Percentiles rank a stretch among this genome's conserved stretches.
These are phyloP conservation scores for Diabrotica undecimpunctata DNA, from an alignment of 1,140 invertebrate genomes.

Conservation along the genomic window DNA sequence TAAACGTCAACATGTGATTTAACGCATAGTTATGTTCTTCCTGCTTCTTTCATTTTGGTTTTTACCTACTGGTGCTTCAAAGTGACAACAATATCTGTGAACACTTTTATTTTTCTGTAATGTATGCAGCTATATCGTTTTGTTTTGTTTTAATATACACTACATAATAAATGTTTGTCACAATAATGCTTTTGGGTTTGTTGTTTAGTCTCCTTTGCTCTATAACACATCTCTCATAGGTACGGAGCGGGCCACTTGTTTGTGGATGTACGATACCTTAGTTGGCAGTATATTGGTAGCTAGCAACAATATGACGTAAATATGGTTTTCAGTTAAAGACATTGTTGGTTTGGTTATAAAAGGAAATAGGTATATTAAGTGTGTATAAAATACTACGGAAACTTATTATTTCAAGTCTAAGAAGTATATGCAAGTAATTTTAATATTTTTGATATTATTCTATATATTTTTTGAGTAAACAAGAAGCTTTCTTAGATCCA, in stretches of 20 bases:
- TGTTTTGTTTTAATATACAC: constrained; percentile 48
- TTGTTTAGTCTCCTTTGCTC: constrained; percentile 44
- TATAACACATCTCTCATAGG: constrained; percentile 32
- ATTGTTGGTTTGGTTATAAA: no score
- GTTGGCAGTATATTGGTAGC: background rate
- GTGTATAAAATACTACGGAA: no score
- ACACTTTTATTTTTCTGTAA: constrained; percentile 41
- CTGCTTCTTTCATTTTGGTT: constrained; percentile 6
- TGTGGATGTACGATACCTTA: background rate
- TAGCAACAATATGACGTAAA: background rate
- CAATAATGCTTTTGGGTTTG: constrained; percentile 50
- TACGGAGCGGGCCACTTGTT: constrained; percentile 5
- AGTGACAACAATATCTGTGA: constrained; percentile 6
- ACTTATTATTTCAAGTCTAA: no score
- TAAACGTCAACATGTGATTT: no score
- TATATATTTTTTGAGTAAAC: no score
- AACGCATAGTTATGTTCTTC: background rate
- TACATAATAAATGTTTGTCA: constrained; percentile 50
- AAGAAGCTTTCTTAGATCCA: no score
- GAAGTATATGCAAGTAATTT: no score
- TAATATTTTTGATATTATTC: no score
- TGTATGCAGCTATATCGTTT: constrained; percentile 44
- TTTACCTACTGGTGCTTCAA: constrained; percentile 8
- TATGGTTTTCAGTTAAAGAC: no score
- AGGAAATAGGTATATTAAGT: no score